phyloP scores from a whole-genome alignment of 2,113 vertebrate species.

The Corydoras maculifer region DNA sequence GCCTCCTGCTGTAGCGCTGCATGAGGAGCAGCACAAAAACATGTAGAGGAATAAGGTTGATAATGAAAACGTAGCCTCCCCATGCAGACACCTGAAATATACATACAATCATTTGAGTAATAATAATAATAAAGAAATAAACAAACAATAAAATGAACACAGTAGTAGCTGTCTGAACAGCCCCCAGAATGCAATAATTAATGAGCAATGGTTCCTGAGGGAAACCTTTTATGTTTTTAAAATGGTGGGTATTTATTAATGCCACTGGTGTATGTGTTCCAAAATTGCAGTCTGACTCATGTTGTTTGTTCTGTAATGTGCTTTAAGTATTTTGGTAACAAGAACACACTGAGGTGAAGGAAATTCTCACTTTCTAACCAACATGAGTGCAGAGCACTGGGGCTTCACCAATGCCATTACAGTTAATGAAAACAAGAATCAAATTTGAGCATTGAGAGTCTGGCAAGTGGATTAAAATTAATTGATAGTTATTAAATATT shows the following conservation, averaged over 20 bases:
- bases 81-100: too few relatives aligned
- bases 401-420: not conserved
- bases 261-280: not conserved
- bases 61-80: too few relatives aligned
- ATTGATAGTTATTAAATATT: too few relatives aligned
- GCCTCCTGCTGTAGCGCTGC: too few relatives aligned
- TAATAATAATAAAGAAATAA: too few relatives aligned
- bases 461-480: too few relatives aligned
- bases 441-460: too few relatives aligned
- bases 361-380: not conserved
- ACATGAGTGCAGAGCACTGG: not conserved
- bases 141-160: too few relatives aligned
- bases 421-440: not conserved
- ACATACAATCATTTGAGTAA: too few relatives aligned
- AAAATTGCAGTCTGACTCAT: constrained; percentile 17
- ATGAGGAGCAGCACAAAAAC: too few relatives aligned
- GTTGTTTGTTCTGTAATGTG: constrained; percentile 27
- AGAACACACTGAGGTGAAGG: constrained; percentile 4
- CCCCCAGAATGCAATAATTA: constrained; percentile 18
- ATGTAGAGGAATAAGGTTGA: too few relatives aligned
- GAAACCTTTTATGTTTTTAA: constrained; percentile 12
- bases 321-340: constrained; percentile 34
- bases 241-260: constrained; percentile 17
- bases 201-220: constrained; percentile 9
- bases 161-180: not conserved